phyloP scores from a whole-genome alignment of 2,113 vertebrate species.

The Hippocampus mohnikei region DNA sequence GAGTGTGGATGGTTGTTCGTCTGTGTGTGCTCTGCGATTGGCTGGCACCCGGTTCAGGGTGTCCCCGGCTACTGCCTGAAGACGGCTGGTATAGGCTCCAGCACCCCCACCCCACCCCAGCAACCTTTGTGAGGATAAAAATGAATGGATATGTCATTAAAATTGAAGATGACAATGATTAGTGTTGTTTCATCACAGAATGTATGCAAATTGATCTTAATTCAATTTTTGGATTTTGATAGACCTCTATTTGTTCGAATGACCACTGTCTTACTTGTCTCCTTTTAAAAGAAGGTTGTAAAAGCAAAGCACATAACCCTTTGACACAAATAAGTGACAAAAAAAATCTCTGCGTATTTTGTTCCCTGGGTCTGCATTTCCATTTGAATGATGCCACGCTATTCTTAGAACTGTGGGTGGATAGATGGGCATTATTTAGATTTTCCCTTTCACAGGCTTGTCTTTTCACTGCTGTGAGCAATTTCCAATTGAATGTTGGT shows the following conservation, averaged over 20 bases:
- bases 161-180: background rate
- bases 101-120: too few species aligned
- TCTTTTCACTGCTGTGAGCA: constrained; percentile 51
- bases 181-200: background rate
- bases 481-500: constrained; percentile 55
- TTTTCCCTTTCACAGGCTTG: constrained; percentile 62
- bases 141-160: background rate
- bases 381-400: constrained; percentile 66
- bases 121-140: too few species aligned
- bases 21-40: too few species aligned
- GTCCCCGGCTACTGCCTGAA: too few species aligned
- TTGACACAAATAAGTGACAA: constrained; percentile 55
- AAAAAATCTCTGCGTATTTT: constrained; percentile 47
- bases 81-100: too few species aligned
- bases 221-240: constrained; percentile 3
- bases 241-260: background rate
- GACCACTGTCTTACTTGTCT: constrained; percentile 14
- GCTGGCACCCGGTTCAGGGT: too few species aligned
- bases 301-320: constrained; percentile 9
- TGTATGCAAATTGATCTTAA: background rate
- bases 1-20: too few species aligned
- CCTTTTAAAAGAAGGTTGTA: constrained; percentile 24
- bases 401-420: constrained; percentile 69
- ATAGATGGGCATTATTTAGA: constrained; percentile 66
- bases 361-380: constrained; percentile 60